phyloP scores from a whole-genome alignment of 2,797 vertebrate genomes.

The Eulemur albifrons region DNA sequence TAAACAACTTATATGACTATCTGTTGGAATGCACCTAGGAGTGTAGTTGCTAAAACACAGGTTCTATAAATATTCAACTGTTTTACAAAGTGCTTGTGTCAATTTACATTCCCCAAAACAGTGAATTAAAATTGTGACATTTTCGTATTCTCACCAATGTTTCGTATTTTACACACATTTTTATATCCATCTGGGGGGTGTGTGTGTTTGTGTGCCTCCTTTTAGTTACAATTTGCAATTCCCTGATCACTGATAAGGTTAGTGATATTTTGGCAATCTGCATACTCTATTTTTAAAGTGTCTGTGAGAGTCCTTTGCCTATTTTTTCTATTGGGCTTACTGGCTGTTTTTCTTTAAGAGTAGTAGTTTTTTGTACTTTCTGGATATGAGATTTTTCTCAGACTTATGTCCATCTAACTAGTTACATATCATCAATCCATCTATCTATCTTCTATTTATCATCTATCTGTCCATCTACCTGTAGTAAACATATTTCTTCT shows the following conservation, averaged over 20 bases:
- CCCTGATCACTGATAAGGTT: background rate
- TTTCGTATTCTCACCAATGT: background rate
- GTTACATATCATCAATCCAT: background rate
- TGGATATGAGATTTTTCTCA: background rate
- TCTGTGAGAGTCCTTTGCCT: background rate
- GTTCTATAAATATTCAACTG: background rate
- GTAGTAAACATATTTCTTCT: background rate
- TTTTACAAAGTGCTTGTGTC: background rate
- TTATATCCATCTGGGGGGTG: background rate
- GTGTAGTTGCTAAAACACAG: background rate
- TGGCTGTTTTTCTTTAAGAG: background rate
- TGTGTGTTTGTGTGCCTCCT: background rate
- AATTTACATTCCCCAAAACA: background rate
- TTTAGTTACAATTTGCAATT: background rate
- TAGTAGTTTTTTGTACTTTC: background rate
- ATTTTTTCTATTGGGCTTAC: background rate
- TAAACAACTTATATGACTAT: background rate
- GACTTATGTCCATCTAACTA: background rate
- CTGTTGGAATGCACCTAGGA: background rate
- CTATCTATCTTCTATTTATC: background rate
- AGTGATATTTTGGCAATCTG: background rate
- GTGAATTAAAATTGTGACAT: background rate
- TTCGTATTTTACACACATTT: background rate
- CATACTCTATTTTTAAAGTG: background rate
- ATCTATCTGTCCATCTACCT: background rate